These are phyloP conservation scores for Botia kubotai DNA, from an alignment of 2,797 vertebrate genomes.

Conservation along the genomic window DNA sequence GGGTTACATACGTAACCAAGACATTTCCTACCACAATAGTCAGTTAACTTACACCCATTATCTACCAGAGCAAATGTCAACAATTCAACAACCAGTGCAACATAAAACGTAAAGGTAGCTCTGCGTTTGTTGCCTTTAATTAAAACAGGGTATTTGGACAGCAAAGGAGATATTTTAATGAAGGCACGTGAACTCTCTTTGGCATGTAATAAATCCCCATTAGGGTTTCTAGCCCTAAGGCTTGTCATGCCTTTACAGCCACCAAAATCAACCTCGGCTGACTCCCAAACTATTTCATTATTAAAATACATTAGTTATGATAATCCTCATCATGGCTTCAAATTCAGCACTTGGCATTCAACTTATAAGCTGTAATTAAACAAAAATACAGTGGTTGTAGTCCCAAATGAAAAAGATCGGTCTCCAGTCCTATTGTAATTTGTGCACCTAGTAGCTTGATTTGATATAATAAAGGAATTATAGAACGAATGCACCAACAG, in stretches of 20 bases:
- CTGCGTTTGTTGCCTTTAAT: conserved; percentile 40
- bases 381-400: conserved; percentile 62
- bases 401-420: conserved; percentile 69
- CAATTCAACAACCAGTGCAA: conserved; percentile 15
- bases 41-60: neutral
- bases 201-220: conserved; percentile 57
- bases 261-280: conserved; percentile 54
- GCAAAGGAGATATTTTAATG: conserved; percentile 38
- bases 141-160: conserved; percentile 36
- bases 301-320: conserved; percentile 74
- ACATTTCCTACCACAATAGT: neutral
- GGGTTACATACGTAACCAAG: no score
- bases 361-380: conserved; percentile 77
- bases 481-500: conserved; percentile 74
- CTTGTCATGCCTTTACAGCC: conserved; percentile 47
- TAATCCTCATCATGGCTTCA: conserved; percentile 69
- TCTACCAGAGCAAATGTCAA: conserved; percentile 22
- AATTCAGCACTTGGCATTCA: conserved; percentile 69
- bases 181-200: conserved; percentile 35
- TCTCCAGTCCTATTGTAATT: conserved; percentile 75
- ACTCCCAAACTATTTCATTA: conserved; percentile 59
- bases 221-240: conserved; percentile 47
- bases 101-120: conserved; percentile 30
- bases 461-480: conserved; percentile 78
- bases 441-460: conserved; percentile 76